Conservation (phyloP, 2,797 vertebrate species). For the Tolypeutes matacus region DNA sequence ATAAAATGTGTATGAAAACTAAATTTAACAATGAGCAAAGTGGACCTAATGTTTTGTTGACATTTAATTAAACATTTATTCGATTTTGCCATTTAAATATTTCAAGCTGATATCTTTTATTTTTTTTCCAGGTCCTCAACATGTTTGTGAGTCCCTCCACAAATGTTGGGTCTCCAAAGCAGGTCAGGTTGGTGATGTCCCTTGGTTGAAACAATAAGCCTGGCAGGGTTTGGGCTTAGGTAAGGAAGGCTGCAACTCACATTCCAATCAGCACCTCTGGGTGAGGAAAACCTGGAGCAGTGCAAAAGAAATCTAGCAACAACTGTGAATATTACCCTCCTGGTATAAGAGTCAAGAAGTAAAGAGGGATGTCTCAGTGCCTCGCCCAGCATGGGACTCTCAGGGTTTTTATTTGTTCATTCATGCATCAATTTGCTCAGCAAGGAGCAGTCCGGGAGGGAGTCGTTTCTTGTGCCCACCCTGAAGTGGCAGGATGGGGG, state of each 20-base stretch:
- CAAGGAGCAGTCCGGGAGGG: neutral
- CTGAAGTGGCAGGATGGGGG: neutral
- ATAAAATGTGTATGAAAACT: neutral
- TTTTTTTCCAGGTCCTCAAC: neutral
- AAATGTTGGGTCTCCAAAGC: neutral
- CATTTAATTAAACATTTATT: constrained; percentile 13
- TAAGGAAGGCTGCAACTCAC: neutral
- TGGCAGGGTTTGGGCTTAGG: neutral
- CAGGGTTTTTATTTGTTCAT: neutral
- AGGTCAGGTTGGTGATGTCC: neutral
- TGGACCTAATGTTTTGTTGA: neutral
- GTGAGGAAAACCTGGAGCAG: neutral
- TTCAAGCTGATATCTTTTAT: neutral
- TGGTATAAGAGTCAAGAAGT: neutral
- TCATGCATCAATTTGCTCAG: neutral
- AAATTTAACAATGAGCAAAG: constrained; percentile 14
- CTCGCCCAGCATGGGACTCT: neutral
- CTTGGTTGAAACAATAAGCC: neutral
- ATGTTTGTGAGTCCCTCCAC: neutral
- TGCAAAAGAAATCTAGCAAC: neutral
- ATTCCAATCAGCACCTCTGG: neutral
- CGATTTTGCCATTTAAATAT: neutral
- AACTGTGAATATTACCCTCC: neutral
- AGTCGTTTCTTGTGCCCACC: neutral
- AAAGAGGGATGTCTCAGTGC: neutral